Evolutionary conservation across 2,797 vertebrate species (phyloP), one percentile per base, ranked within the genome.

Genomic region (Tapirus indicus): DNA sequence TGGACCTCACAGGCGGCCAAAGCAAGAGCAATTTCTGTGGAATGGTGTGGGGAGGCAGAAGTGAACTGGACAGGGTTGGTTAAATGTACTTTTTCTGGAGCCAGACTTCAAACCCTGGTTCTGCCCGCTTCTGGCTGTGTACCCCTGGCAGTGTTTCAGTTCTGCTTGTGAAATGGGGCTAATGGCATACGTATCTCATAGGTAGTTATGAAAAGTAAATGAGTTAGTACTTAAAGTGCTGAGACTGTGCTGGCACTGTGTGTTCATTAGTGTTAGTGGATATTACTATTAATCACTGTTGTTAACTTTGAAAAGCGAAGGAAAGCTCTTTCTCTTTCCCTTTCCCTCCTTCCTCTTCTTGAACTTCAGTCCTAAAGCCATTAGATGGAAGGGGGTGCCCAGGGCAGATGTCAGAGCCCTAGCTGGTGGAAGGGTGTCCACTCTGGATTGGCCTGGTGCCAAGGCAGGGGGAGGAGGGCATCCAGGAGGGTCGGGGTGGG

Each of bases 101-200:
- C 9, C 69, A 20, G 49, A 35, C 1, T 8, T 54, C 21, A 38
- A 47, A 80, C 7, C 12, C 68, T 18, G 11, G 41, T 32, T 52
- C 69, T 35, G 54, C 68, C 68, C 29, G 41, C 74, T 66, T 35
- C 84, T 82, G 72, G 29, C 47, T 64, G 84, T 27, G 21, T 4
- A 27, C 13, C 41, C 21, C 12, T 0, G 5, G 78, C 27, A 0
- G 44, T 5, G 38, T 25, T 68, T 47, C 71, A 3, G 49, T 49
- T 94, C 52, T 44, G 60, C 56, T 20, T 44, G 44, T 38, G 27
- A 88, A 44, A 9, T 17, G 47, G 29, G 35, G 25, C 25, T 60
- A 29, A 58, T 20, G 6, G 38, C 2, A 35, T 1, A 32, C 29
- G n/a, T n/a, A 6, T 47, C 8, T 12, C 11, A 8, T 0, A 38